A percentile compares a stretch with the other conserved stretches of the same genome.
These are phyloP conservation scores for Lordiphosa mommai DNA, from an alignment of 1,140 invertebrate genomes.

Conservation along the genomic window DNA sequence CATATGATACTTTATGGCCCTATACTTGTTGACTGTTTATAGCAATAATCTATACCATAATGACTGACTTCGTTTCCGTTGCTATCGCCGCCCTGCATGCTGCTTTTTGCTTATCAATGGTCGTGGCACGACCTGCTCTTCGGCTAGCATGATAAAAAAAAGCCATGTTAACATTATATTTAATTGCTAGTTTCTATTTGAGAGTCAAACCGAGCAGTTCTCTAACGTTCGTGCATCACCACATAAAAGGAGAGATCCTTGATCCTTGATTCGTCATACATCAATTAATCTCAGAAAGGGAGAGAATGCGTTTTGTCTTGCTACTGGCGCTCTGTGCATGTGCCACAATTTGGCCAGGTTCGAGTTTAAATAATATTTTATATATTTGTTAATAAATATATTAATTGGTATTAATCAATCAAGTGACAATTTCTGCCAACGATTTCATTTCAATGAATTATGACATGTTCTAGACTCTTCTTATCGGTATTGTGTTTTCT, in stretches of 20 bases:
- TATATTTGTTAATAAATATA: not conserved
- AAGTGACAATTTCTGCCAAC: not conserved
- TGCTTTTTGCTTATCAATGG: constrained; percentile 39
- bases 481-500: constrained; percentile 30
- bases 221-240: not conserved
- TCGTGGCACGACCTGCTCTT: constrained; percentile 21
- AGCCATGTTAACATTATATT: constrained; percentile 73
- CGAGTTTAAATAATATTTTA: constrained; percentile 3
- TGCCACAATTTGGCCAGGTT: constrained; percentile 42
- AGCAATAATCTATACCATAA: constrained; percentile 8
- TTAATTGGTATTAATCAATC: constrained; percentile 20
- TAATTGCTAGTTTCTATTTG: constrained; percentile 70
- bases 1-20: not conserved
- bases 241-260: not conserved
- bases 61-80: constrained; percentile 14
- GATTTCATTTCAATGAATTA: not conserved
- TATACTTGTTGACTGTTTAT: not conserved
- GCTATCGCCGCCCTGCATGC: constrained; percentile 9
- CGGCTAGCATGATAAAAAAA: constrained; percentile 57
- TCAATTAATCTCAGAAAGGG: not conserved
- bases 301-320: constrained; percentile 11
- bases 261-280: not conserved
- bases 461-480: constrained; percentile 12
- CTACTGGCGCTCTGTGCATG: constrained; percentile 31
- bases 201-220: constrained; percentile 48